Percentiles rank a stretch among this genome's conserved stretches.
These are phyloP conservation scores for Oopsacas minuta DNA, from an alignment of 37 sponge, comb jelly and placozoan species.

Conservation along the genomic window DNA sequence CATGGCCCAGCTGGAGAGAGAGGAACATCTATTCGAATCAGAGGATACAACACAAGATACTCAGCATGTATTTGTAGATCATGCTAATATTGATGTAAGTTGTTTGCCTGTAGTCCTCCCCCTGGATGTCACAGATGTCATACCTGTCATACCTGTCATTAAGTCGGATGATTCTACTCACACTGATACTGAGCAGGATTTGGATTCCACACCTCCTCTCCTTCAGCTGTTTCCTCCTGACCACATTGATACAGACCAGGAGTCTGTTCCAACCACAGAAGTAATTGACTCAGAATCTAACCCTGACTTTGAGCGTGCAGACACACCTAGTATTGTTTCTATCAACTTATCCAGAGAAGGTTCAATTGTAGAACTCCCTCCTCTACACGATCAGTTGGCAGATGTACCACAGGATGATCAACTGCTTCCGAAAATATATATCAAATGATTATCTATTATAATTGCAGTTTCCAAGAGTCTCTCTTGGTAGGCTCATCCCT, in stretches of 20 bases:
- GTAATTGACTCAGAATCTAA: neutral
- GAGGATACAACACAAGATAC: neutral
- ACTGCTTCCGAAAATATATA: conserved; percentile 12
- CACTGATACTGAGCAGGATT: neutral
- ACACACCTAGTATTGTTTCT: neutral
- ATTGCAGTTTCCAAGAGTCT: too few relatives aligned
- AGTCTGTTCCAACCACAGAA: neutral
- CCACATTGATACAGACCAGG: neutral
- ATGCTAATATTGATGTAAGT: neutral
- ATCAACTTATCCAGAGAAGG: conserved; percentile 3
- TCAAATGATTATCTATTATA: neutral
- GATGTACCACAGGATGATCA: neutral
- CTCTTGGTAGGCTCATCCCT: too few relatives aligned
- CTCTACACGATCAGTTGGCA: neutral
- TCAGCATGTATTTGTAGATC: neutral
- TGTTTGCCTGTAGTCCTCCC: neutral
- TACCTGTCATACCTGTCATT: neutral
- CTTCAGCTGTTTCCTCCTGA: neutral
- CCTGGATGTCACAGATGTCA: neutral
- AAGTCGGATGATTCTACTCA: neutral
- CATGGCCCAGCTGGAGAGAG: neutral
- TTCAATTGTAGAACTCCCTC: neutral
- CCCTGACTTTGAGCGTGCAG: neutral
- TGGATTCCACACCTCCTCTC: neutral
- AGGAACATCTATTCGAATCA: neutral